These are phyloP conservation scores for Adineta ricciae DNA, from an alignment of 2,888 invertebrate species.

Conservation along the genomic window DNA sequence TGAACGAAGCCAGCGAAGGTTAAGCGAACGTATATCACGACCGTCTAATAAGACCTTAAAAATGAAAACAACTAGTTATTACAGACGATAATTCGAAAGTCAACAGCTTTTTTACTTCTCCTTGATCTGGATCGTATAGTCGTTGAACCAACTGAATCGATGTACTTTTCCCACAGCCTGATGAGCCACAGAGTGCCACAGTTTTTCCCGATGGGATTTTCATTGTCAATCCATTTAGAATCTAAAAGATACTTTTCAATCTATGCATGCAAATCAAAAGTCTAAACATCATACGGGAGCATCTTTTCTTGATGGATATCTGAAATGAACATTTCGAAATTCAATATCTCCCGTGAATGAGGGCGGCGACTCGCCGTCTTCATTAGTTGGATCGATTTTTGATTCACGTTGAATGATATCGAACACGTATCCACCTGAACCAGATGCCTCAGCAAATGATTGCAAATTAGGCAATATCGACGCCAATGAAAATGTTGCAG, in stretches of 20 bases:
- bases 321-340: slow-evolving; percentile 46
- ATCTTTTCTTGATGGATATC: slow-evolving; percentile 42
- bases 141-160: slow-evolving; percentile 20
- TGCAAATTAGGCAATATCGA: slow-evolving; percentile 42
- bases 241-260: slow-evolving; percentile 40
- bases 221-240: slow-evolving; percentile 42
- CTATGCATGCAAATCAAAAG: too few relatives aligned
- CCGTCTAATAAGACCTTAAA: slow-evolving; percentile 49
- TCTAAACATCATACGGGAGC: slow-evolving; percentile 41
- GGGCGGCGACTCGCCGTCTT: slow-evolving; percentile 15
- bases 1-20: slow-evolving; percentile 51
- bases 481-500: slow-evolving; percentile 47
- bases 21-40: slow-evolving; percentile 49
- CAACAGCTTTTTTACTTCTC: neutral
- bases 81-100: too few relatives aligned
- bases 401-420: slow-evolving; percentile 36
- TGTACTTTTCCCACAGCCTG: slow-evolving; percentile 30
- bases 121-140: slow-evolving; percentile 35
- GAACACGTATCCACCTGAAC: slow-evolving; percentile 62
- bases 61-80: too few relatives aligned
- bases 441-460: slow-evolving; percentile 54
- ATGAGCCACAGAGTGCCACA: slow-evolving; percentile 26
- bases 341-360: slow-evolving; percentile 39
- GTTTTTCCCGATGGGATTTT: slow-evolving; percentile 27
- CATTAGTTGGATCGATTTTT: slow-evolving; percentile 23